phyloP scores from a whole-genome alignment of 1,140 invertebrate species.

The Holcopasites calliopsidis region DNA sequence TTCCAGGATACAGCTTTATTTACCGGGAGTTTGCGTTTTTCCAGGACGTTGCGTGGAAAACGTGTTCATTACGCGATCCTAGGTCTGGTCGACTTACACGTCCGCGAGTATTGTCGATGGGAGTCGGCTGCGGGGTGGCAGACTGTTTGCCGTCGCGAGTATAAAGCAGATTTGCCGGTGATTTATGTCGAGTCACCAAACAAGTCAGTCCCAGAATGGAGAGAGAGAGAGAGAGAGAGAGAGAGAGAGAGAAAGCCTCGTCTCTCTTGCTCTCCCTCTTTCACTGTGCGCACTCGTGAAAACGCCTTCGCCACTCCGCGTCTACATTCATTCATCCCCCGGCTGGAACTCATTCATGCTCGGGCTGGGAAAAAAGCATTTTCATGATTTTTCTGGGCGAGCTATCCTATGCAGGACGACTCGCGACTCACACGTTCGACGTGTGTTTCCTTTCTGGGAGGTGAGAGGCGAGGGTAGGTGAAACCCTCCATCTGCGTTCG shows the following conservation, averaged over 20 bases:
- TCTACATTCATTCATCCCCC: slow-evolving; percentile 52
- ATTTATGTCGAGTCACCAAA: slow-evolving; percentile 68
- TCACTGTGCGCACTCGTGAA: slow-evolving; percentile 43
- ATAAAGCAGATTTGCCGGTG: slow-evolving; percentile 62
- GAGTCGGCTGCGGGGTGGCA: slow-evolving; percentile 39
- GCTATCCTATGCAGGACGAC: no score
- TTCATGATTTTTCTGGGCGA: slow-evolving; percentile 19
- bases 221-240: no score
- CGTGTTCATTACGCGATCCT: slow-evolving; percentile 63
- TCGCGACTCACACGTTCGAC: no score
- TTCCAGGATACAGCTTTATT: slow-evolving; percentile 61
- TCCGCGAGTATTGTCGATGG: slow-evolving; percentile 56
- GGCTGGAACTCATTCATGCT: slow-evolving; percentile 48
- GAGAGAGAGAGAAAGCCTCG: no score
- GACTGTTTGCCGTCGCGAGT: slow-evolving; percentile 58
- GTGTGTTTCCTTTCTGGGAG: no score
- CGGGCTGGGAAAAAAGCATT: slow-evolving; percentile 32
- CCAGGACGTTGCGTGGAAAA: slow-evolving; percentile 56
- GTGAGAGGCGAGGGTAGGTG: no score
- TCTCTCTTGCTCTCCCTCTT: neutral
- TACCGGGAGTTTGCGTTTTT: slow-evolving; percentile 61
- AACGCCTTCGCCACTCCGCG: slow-evolving; percentile 56
- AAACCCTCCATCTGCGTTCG: no score
- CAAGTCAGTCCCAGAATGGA: slow-evolving; percentile 10
- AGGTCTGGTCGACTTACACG: slow-evolving; percentile 44